Conservation (phyloP, 2,888 invertebrate species). For the Plebejus argus region DNA sequence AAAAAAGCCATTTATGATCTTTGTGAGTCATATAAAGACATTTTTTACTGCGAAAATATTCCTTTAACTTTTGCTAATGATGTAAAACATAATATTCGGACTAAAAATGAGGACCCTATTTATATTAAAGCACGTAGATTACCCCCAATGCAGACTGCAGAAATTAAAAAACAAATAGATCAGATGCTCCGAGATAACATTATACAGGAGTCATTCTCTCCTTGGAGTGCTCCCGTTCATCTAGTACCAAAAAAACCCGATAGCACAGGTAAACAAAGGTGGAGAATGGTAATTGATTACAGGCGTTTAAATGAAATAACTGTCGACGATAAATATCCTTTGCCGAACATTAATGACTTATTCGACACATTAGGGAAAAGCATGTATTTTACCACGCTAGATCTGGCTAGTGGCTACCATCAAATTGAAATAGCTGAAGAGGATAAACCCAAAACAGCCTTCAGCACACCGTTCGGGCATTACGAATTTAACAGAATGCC, state of each 20-base stretch:
- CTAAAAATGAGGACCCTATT: not conserved
- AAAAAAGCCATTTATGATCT: not conserved
- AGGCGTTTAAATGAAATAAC: not conserved
- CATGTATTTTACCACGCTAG: not conserved
- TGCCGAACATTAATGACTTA: not conserved
- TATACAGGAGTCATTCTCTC: no score
- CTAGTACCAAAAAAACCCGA: no score
- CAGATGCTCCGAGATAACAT: no score
- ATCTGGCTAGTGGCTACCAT: not conserved
- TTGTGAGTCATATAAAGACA: not conserved
- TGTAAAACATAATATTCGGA: not conserved
- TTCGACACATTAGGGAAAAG: not conserved
- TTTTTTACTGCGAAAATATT: slow-evolving; percentile 3
- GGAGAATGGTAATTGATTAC: not conserved
- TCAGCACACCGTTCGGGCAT: not conserved
- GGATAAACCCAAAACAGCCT: not conserved
- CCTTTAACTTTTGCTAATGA: not conserved
- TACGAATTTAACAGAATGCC: not conserved
- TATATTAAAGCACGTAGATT: not conserved
- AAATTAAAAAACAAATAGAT: no score
- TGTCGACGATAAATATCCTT: not conserved
- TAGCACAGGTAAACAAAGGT: no score
- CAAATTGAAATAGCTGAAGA: slow-evolving; percentile 2
- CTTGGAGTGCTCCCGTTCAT: no score
- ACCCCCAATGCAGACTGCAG: no score